Evolutionary conservation across 2,888 invertebrate species (phyloP).

Genomic region (Pyrochroa serraticornis): DNA sequence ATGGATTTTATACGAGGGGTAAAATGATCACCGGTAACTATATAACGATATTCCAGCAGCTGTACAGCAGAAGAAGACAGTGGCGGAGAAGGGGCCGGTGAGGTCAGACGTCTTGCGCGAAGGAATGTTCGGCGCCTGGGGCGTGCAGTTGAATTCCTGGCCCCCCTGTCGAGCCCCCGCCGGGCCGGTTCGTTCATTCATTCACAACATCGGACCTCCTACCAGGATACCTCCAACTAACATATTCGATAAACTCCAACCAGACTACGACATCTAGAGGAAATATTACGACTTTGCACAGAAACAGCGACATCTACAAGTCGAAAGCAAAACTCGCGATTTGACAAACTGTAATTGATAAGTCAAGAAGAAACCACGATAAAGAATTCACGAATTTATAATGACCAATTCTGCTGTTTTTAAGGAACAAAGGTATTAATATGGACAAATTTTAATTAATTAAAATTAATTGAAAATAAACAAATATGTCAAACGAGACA

Average conservation of each 20-base stretch:
- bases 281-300: constrained; percentile 1
- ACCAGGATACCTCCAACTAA: constrained; percentile 56
- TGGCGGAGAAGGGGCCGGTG: constrained; percentile 43
- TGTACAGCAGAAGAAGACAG: constrained; percentile 34
- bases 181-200: constrained; percentile 59
- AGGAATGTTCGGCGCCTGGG: constrained; percentile 62
- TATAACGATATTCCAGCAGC: constrained; percentile 27
- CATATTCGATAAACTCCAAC: constrained; percentile 5
- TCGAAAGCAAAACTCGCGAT: too few relatives aligned
- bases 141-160: constrained; percentile 62
- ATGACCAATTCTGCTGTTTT: too few relatives aligned
- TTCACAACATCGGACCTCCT: constrained; percentile 62
- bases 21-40: not conserved
- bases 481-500: too few relatives aligned
- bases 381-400: too few relatives aligned
- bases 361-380: too few relatives aligned
- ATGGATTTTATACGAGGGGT: too few relatives aligned
- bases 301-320: too few relatives aligned
- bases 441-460: too few relatives aligned
- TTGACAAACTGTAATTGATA: too few relatives aligned
- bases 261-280: constrained; percentile 35
- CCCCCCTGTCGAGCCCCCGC: constrained; percentile 57
- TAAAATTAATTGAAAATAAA: too few relatives aligned
- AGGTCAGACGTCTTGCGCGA: constrained; percentile 58
- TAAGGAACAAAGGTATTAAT: too few relatives aligned